These are phyloP conservation scores for Achlya flavicornis DNA, from an alignment of 2,888 invertebrate genomes.

Conservation along the genomic window DNA sequence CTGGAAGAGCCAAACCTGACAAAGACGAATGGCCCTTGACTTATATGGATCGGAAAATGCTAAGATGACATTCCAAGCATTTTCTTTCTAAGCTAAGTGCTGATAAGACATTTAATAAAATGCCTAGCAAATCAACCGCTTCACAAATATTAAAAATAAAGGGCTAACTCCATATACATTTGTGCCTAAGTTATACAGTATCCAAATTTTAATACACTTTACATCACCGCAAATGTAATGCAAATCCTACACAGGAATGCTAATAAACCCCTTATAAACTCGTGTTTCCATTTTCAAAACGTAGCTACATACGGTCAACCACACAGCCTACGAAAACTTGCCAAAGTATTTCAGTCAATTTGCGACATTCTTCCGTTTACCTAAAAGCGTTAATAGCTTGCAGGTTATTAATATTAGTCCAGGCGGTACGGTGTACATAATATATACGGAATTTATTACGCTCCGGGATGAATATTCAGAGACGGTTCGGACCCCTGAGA, in stretches of 20 bases:
- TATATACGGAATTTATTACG: slow-evolving; percentile 18
- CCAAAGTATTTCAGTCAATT: slow-evolving; percentile 1
- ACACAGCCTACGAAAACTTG: background rate
- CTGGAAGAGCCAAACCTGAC: no score
- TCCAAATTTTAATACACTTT: background rate
- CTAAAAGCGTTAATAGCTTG: slow-evolving; percentile 1
- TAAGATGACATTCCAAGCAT: no score
- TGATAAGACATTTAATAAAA: no score
- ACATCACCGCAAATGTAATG: background rate
- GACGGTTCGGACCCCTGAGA: slow-evolving; percentile 14
- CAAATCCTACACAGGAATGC: background rate
- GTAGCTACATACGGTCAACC: background rate
- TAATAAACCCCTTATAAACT: background rate
- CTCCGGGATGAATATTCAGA: slow-evolving; percentile 19
- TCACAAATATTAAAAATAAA: background rate
- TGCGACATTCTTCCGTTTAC: background rate
- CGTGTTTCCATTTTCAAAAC: background rate
- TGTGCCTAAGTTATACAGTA: background rate
- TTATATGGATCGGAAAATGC: no score
- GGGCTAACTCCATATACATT: background rate
- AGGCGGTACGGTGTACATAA: slow-evolving; percentile 11
- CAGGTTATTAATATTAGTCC: slow-evolving; percentile 10
- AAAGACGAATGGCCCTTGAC: no score
- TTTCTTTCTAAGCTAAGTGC: no score
- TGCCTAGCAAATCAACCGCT: background rate